These are phyloP conservation scores for Manis pentadactyla DNA, from an alignment of 2,797 vertebrate species.

Conservation along the genomic window DNA sequence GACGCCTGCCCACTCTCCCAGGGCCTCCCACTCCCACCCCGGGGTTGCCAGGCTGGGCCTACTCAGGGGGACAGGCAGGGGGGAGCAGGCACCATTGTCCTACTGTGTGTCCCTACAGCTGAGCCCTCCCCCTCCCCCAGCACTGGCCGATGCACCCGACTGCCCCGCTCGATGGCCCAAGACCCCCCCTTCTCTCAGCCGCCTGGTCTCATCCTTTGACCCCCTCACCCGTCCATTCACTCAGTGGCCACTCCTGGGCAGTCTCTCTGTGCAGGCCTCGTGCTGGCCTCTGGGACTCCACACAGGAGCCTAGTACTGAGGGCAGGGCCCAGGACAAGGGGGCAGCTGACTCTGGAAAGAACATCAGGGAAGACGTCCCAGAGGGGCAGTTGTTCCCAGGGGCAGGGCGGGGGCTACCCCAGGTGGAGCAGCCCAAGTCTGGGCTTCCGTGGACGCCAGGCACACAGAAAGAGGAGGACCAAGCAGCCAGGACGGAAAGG, in stretches of 20 bases:
- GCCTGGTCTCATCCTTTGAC: fast-evolving
- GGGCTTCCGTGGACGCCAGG: not conserved
- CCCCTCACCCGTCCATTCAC: not conserved
- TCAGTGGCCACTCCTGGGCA: not conserved
- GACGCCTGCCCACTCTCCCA: not conserved
- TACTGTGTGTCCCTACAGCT: fast-evolving
- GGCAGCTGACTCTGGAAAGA: not conserved
- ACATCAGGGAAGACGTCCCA: not conserved
- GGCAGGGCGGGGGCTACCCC: fast-evolving
- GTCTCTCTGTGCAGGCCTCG: not conserved
- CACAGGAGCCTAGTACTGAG: not conserved
- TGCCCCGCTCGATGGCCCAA: fast-evolving
- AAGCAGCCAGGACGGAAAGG: not conserved
- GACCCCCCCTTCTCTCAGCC: not conserved
- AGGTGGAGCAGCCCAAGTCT: fast-evolving
- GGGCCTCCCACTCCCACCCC: not conserved
- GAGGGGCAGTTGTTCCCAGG: not conserved
- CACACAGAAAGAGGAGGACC: fast-evolving
- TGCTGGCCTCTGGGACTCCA: not conserved
- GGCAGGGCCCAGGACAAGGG: fast-evolving
- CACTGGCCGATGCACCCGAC: fast-evolving
- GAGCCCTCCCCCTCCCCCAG: fast-evolving
- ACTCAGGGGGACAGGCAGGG: not conserved
- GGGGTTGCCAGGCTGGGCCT: not conserved
- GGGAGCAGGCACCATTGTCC: too few species aligned